Percentiles rank a stretch among this genome's conserved stretches.
Evolutionary conservation across 2,113 vertebrate species (phyloP).

Genomic region (Pampusana beccarii): DNA sequence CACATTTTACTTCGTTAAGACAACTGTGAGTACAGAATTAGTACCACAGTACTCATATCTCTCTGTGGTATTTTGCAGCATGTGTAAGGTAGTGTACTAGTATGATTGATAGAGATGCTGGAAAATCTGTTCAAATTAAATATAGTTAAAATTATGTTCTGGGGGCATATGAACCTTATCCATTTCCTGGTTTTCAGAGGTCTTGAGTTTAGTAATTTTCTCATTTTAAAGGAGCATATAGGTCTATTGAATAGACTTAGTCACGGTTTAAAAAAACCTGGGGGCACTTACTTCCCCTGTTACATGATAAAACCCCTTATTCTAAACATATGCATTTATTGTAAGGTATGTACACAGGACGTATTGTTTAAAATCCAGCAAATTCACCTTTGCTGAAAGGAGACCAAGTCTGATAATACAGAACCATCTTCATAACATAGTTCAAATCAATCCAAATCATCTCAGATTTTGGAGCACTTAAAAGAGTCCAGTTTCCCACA

Average conservation of each 20-base stretch:
- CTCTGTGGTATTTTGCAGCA: background rate
- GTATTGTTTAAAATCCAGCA: background rate
- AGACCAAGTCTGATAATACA: background rate
- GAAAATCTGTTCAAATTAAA: background rate
- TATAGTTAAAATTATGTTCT: background rate
- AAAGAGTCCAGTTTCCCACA: background rate
- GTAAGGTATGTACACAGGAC: background rate
- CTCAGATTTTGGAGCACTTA: background rate
- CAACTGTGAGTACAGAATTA: background rate
- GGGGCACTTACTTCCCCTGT: background rate
- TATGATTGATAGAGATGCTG: background rate
- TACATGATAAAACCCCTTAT: background rate
- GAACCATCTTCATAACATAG: background rate
- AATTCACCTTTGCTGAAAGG: background rate
- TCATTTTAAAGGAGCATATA: background rate
- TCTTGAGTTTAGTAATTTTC: background rate
- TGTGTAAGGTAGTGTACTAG: background rate
- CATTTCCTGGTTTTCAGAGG: background rate
- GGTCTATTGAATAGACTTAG: background rate
- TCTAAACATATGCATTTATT: background rate
- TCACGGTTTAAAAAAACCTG: background rate
- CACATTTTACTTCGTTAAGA: background rate
- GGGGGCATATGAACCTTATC: background rate
- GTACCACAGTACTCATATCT: background rate
- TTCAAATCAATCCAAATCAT: background rate